These are phyloP conservation scores for Bradynema listronoti DNA, from an alignment of 1,140 invertebrate species.

Conservation along the genomic window DNA sequence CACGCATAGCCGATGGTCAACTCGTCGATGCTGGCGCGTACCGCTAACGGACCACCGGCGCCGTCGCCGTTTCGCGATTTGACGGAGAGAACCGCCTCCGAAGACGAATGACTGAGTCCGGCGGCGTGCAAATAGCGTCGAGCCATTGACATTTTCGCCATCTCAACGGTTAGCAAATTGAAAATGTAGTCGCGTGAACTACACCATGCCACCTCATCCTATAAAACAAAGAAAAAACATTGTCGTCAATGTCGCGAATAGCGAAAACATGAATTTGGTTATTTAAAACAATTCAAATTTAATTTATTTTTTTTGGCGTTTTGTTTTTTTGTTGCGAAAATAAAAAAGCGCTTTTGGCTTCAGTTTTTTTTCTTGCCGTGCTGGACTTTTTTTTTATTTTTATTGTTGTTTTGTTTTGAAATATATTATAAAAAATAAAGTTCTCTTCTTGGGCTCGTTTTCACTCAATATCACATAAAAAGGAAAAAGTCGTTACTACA, in stretches of 20 bases:
- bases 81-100: too few relatives aligned
- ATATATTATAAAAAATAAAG: background rate
- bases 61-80: too few relatives aligned
- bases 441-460: too few relatives aligned
- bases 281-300: too few relatives aligned
- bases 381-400: constrained; percentile 19
- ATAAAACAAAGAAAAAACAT: constrained; percentile 16
- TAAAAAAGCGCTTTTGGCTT: too few relatives aligned
- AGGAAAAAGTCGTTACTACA: too few relatives aligned
- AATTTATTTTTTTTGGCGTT: too few relatives aligned
- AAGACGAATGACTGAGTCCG: constrained; percentile 11
- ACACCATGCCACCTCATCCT: constrained; percentile 49
- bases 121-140: constrained; percentile 34
- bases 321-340: too few relatives aligned
- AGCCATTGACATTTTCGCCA: constrained; percentile 47
- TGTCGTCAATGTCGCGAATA: constrained; percentile 12
- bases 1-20: constrained; percentile 32
- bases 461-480: too few relatives aligned
- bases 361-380: too few relatives aligned
- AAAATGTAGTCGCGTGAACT: constrained; percentile 48
- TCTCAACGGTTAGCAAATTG: constrained; percentile 41
- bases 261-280: too few relatives aligned
- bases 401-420: background rate
- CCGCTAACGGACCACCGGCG: too few relatives aligned
- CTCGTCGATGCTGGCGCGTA: constrained; percentile 17